Base-by-base conservation (phyloP, 2,113 vertebrate species). In the Odobenus rosmarus region DNA sequence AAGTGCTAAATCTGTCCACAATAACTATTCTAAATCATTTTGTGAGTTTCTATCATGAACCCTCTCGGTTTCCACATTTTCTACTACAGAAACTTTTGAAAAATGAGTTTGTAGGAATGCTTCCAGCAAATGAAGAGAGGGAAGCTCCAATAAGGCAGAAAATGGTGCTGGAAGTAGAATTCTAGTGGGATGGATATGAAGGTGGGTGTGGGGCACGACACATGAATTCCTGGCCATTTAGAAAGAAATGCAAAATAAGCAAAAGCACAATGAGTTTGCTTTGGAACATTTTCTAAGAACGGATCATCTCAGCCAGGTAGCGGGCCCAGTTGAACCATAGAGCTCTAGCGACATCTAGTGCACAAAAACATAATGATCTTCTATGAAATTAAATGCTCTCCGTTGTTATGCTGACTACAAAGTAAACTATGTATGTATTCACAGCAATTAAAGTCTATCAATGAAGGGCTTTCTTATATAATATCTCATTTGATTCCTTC, bases 311-410 rank as follows among this genome's bases (percentile, higher is more conserved):
- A 31, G 31, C 33, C 79, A 4, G 61, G 46, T 9, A 81, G 71
- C 1, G 13, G 39, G 31, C 76, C 21, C 12, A 16, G 36, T 16
- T 77, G 67, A 98, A 88, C 6, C 57, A 5, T 16, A 94, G 71
- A 95, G 76, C 88, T 98, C 97, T 97, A 57, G 98, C 99, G 99
- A 97, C 99, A 99, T 96, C 99, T 99, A 99, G 98, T 96, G 99
- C 76, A 24, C n/a, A 4, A 1, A 23, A 46, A 23, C 11, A 13
- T 6, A 61, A 46, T 8, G 39, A 57, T 18, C 26, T 0, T 19
- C 39, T 15, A 4, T 5, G 15, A 46, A 72, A 46, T 18, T 16
- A 93, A 31, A 39, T 4, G 8, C 0, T 55, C 28, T 16, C 46
- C 7, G 3, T 83, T 74, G 69, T 80, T 64, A 36, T 0, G 4